These are phyloP conservation scores for Apotomis capreana DNA, from an alignment of 2,888 invertebrate species.

Conservation along the genomic window DNA sequence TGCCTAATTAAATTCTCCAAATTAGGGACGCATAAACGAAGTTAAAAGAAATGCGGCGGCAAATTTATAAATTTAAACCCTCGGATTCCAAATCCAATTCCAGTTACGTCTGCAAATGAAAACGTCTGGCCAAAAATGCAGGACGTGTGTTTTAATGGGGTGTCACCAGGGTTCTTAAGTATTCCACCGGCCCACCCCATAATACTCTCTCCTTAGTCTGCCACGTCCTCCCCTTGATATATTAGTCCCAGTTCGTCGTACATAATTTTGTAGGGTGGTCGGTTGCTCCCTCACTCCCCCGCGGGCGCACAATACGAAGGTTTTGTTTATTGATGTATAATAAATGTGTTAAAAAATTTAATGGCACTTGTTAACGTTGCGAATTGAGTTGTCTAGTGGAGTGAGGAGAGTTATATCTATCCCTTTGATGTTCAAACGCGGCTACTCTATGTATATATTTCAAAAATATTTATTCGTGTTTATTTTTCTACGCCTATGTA, in stretches of 20 bases:
- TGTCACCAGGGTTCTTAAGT: constrained; percentile 83
- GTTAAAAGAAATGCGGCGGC: constrained; percentile 5
- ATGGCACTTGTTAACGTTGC: constrained; percentile 31
- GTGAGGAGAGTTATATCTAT: constrained; percentile 25
- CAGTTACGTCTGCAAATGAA: constrained; percentile 71
- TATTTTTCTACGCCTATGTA: background rate
- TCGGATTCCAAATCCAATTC: constrained; percentile 52
- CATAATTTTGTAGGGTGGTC: constrained; percentile 81
- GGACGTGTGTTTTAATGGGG: constrained; percentile 83
- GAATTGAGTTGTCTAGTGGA: constrained; percentile 30
- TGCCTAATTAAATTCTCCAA: constrained; percentile 15
- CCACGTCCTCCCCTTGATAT: constrained; percentile 83
- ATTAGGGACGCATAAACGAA: constrained; percentile 5
- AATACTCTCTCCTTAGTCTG: constrained; percentile 83
- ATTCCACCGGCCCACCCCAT: constrained; percentile 81
- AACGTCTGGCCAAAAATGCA: constrained; percentile 80
- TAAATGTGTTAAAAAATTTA: constrained; percentile 61
- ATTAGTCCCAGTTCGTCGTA: constrained; percentile 84
- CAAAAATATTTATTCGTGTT: constrained; percentile 19
- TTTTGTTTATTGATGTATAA: constrained; percentile 80
- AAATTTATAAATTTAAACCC: constrained; percentile 41
- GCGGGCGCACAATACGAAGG: constrained; percentile 76
- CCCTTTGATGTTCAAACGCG: constrained; percentile 29
- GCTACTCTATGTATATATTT: background rate
- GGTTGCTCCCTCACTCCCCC: constrained; percentile 66